Evolutionary conservation across 2,888 invertebrate genomes (phyloP).

Genomic region (Microplitis manilae): DNA sequence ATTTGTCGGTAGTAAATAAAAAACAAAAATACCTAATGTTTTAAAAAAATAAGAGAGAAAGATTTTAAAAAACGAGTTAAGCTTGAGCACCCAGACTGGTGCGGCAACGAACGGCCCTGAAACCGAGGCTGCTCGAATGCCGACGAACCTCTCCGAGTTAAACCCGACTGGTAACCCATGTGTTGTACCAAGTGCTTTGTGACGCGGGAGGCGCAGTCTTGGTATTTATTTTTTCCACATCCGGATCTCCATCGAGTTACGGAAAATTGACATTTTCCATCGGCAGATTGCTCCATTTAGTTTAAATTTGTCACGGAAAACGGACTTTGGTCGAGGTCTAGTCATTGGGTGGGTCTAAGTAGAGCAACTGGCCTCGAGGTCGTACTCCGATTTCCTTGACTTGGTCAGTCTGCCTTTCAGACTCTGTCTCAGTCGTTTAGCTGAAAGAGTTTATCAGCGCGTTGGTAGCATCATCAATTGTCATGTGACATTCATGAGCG

Average conservation of each 20-base stretch:
- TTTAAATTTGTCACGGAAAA: neutral
- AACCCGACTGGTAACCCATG: conserved; percentile 46
- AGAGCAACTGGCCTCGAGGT: too few relatives aligned
- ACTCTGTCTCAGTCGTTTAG: too few relatives aligned
- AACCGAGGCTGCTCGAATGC: conserved; percentile 30
- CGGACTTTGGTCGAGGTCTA: neutral
- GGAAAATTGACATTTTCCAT: neutral
- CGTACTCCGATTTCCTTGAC: too few relatives aligned
- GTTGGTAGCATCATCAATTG: too few relatives aligned
- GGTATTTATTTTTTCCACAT: conserved; percentile 43
- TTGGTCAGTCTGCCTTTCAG: too few relatives aligned
- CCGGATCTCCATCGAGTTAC: neutral
- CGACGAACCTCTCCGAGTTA: conserved; percentile 28
- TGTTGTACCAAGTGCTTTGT: conserved; percentile 54
- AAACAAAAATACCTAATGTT: neutral
- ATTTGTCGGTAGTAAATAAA: neutral
- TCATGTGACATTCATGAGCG: too few relatives aligned
- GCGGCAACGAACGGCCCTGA: conserved; percentile 30
- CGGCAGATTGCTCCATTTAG: too few relatives aligned
- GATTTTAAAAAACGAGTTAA: neutral
- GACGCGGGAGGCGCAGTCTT: conserved; percentile 51
- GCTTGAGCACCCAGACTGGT: conserved; percentile 22
- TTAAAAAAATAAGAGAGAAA: neutral
- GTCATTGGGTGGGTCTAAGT: too few relatives aligned
- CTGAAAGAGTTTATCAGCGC: too few relatives aligned